Percentiles rank a stretch among this genome's conserved stretches.
Evolutionary conservation across 2,797 vertebrate species (phyloP).

Genomic region (Sardinella longiceps): DNA sequence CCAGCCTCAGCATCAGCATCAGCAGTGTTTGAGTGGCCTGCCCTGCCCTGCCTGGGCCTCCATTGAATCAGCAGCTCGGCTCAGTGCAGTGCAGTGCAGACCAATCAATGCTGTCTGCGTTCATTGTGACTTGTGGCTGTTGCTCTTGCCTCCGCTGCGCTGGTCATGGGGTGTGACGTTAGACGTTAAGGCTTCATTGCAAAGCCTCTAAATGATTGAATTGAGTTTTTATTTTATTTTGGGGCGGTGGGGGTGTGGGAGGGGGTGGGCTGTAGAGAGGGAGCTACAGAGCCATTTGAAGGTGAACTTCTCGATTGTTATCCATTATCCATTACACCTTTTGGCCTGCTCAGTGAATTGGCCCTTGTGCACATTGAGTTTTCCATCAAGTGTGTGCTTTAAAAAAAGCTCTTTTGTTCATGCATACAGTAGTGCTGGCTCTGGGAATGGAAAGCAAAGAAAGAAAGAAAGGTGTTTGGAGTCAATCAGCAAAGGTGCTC

Average conservation of each 20-base stretch:
- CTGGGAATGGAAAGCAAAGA: no score
- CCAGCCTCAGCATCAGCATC: neutral
- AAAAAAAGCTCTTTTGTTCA: no score
- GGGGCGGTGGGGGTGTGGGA: neutral
- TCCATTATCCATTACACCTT: neutral
- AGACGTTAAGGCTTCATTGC: neutral
- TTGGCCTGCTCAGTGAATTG: neutral
- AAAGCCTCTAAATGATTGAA: neutral
- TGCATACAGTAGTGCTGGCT: no score
- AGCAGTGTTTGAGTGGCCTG: no score
- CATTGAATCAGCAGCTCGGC: slow-evolving; percentile 67
- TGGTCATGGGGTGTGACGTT: slow-evolving; percentile 7
- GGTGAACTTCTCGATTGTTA: neutral
- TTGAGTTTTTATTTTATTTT: neutral
- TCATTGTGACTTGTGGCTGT: slow-evolving; percentile 43
- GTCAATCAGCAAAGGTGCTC: no score
- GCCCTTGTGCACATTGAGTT: neutral
- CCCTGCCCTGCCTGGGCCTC: slow-evolving; percentile 44
- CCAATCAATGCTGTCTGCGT: slow-evolving; percentile 65
- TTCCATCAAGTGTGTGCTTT: neutral
- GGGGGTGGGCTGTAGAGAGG: neutral
- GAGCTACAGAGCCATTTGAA: neutral
- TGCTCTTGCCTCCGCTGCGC: neutral
- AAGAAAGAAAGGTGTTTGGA: no score
- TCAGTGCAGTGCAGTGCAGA: slow-evolving; percentile 63